Evolutionary conservation across 2,888 invertebrate genomes (phyloP), one percentile per base, ranked within the genome.

Genomic region (Ochropleura leucogaster): DNA sequence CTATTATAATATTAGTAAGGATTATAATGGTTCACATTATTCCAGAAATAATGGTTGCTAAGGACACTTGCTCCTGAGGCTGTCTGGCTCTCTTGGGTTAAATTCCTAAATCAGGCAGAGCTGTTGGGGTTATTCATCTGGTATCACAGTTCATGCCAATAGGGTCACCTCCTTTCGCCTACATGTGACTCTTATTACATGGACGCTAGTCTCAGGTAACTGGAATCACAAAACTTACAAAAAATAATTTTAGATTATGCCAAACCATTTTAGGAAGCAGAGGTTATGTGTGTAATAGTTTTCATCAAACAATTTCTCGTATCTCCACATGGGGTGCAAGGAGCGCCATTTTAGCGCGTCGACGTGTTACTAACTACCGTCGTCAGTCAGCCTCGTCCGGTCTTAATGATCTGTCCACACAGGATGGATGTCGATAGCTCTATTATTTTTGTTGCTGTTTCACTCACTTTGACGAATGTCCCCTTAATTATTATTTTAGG

Each of bases 361-460:
- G 83, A 84, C 83, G 72, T 81, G 85, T 85, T 83, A 84, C 88
- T 91, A 91, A 90, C 88, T 90, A 82, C 89, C 84, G 86, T 87
- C 89, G 88, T 90, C 89, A 89, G 88, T 91, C 91, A 90, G 86
- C 85, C 85, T 84, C 86, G 88, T 86, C 88, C 89, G 86, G 87
- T 88, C 91, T 89, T 94, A 94, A 94, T 93, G 93, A 92, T 92
- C 90, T 92, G 92, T 92, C 93, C 90, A 91, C 91, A 91, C 86
- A 89, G 90, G 91, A 93, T 91, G 89, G 89, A 92, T 93, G 90
- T 85, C 88, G 89, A 90, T 89, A 87, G 86, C 87, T 86, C 83
- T 83, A 85, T 85, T 84, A 87, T 85, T 87, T 88, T 82, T 85
- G 74, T 73, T 79, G n/a, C 60, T 69, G 69, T 79, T 70, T 77